Conservation (phyloP, 35 echinoderm and acorn worm species). For the Lytechinus variegatus region DNA sequence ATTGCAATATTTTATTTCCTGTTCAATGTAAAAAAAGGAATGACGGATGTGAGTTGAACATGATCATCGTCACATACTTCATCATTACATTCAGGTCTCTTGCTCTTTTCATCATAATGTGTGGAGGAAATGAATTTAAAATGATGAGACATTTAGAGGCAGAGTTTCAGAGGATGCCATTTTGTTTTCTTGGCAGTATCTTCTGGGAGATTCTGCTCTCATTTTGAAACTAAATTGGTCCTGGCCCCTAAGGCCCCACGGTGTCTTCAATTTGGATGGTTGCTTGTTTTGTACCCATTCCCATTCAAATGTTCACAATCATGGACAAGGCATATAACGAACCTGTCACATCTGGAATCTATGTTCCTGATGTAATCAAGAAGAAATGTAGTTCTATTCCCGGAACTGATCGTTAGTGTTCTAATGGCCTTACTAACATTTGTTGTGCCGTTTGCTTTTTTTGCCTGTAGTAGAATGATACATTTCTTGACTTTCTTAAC, state of each 20-base stretch:
- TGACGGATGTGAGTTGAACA: background rate
- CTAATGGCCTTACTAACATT: constrained; percentile 11
- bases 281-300: background rate
- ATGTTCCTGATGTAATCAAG: background rate
- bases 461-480: background rate
- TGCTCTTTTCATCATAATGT: background rate
- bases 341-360: background rate
- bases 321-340: background rate
- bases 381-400: constrained; percentile 6
- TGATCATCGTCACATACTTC: background rate
- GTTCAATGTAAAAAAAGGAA: background rate
- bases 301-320: background rate
- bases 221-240: background rate
- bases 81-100: background rate
- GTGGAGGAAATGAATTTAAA: background rate
- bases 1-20: constrained; percentile 6
- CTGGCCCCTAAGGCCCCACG: background rate
- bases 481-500: background rate
- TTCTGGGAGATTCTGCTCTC: constrained; percentile 2
- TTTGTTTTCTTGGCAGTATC: background rate
- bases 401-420: background rate
- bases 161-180: background rate
- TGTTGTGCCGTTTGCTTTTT: background rate
- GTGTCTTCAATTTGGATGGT: background rate
- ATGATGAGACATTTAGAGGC: background rate